These are phyloP conservation scores for Thymelicus sylvestris DNA, from an alignment of 2,888 invertebrate species.

Conservation along the genomic window DNA sequence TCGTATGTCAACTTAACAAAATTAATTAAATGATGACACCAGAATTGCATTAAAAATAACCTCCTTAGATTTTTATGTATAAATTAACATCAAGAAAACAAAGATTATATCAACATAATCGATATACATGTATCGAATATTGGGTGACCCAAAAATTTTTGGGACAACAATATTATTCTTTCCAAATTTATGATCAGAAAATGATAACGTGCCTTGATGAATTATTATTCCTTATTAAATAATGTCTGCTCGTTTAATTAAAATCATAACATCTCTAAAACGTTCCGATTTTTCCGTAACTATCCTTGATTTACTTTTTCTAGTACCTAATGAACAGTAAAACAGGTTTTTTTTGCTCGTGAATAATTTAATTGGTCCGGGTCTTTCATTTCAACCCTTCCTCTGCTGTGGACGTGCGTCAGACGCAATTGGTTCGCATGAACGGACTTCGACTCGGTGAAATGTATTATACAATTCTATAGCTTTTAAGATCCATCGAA, in stretches of 20 bases:
- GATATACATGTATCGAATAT: too few relatives aligned
- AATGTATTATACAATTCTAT: slow-evolving; percentile 45
- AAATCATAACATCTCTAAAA: neutral
- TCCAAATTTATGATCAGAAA: too few relatives aligned
- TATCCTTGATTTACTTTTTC: slow-evolving; percentile 16
- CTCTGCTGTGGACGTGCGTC: slow-evolving; percentile 43
- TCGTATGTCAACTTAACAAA: too few relatives aligned
- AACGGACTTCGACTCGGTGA: slow-evolving; percentile 43
- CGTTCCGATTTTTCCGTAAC: slow-evolving; percentile 17
- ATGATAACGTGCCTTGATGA: neutral
- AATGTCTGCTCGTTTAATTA: neutral
- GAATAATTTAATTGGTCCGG: slow-evolving; percentile 45
- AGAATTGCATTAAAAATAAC: too few relatives aligned
- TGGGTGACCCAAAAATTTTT: too few relatives aligned
- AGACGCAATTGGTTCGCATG: slow-evolving; percentile 45
- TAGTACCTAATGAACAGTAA: slow-evolving; percentile 31
- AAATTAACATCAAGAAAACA: too few relatives aligned
- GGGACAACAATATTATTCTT: too few relatives aligned
- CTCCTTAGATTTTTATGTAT: too few relatives aligned
- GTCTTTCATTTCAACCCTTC: slow-evolving; percentile 45
- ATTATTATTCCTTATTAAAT: neutral
- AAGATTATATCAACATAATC: too few relatives aligned
- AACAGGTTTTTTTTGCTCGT: slow-evolving; percentile 28
- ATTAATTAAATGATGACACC: too few relatives aligned
- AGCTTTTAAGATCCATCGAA: slow-evolving; percentile 39